These are phyloP conservation scores for Chunga burmeisteri DNA, from an alignment of 2,113 vertebrate species.

Conservation along the genomic window DNA sequence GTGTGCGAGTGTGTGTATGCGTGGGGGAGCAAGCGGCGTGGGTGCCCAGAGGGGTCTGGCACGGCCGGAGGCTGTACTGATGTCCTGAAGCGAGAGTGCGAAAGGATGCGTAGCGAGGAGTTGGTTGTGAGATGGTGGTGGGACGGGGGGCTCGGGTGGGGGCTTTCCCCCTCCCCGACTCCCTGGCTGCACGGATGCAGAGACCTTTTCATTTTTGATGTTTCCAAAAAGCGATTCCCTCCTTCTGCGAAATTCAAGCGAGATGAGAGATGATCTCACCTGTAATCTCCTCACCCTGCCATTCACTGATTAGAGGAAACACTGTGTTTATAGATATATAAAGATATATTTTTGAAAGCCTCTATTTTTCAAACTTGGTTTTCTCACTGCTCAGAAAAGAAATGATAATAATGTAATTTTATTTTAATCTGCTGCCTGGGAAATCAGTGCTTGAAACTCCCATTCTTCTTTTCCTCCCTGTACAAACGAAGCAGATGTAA, in stretches of 20 bases:
- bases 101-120: not conserved
- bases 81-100: not conserved
- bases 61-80: not conserved
- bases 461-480: not conserved
- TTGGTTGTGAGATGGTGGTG: not conserved
- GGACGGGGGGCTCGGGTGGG: not conserved
- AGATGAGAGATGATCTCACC: conserved; percentile 15
- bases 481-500: not conserved
- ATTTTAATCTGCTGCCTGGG: conserved; percentile 56
- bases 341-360: conserved; percentile 73
- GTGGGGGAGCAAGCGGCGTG: not conserved
- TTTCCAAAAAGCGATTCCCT: conserved; percentile 55
- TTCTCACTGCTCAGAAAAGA: conserved; percentile 60
- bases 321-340: conserved; percentile 75
- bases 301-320: conserved; percentile 60
- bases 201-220: conserved; percentile 24
- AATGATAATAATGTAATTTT: conserved; percentile 58
- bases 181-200: not conserved
- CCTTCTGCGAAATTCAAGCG: conserved; percentile 69
- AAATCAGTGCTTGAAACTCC: conserved; percentile 36
- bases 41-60: not conserved
- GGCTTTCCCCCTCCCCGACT: accelerated
- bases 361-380: conserved; percentile 73
- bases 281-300: conserved; percentile 50
- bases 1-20: not conserved